A percentile compares a stretch with the other conserved stretches of the same genome.
Evolutionary conservation across 2,888 invertebrate species (phyloP).

Genomic region (Cheilosia urbana): DNA sequence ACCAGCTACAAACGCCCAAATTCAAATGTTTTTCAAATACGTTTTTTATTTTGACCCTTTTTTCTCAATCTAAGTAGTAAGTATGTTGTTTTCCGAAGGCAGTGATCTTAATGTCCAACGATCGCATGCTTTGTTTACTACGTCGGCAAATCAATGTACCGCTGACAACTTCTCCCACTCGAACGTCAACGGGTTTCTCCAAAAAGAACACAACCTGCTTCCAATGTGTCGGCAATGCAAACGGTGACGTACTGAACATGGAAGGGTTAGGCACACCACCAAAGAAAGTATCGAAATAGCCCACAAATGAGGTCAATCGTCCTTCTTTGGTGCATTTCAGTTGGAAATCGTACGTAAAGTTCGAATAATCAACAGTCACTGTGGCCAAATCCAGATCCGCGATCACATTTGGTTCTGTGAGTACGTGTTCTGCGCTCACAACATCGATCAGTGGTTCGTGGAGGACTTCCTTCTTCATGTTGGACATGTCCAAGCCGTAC

Average conservation of each 20-base stretch:
- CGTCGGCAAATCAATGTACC: slow-evolving; percentile 91
- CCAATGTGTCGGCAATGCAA: slow-evolving; percentile 90
- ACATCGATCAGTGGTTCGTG: slow-evolving; percentile 90
- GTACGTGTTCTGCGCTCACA: slow-evolving; percentile 86
- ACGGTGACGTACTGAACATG: slow-evolving; percentile 89
- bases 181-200: slow-evolving; percentile 88
- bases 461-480: slow-evolving; percentile 93
- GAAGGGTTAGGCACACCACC: slow-evolving; percentile 87
- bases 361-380: slow-evolving; percentile 89
- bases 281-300: slow-evolving; percentile 96
- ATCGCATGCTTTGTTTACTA: slow-evolving; percentile 89
- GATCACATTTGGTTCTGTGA: slow-evolving; percentile 88
- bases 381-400: slow-evolving; percentile 90
- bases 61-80: slow-evolving; percentile 87
- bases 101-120: slow-evolving; percentile 88
- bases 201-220: slow-evolving; percentile 93
- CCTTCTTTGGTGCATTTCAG: slow-evolving; percentile 88
- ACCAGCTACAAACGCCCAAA: not conserved
- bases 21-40: not conserved
- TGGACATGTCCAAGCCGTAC: slow-evolving; percentile 96
- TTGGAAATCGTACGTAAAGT: slow-evolving; percentile 89
- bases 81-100: slow-evolving; percentile 86
- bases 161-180: slow-evolving; percentile 86
- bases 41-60: not conserved
- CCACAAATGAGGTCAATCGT: slow-evolving; percentile 91